A percentile compares a stretch with the other conserved stretches of the same genome.
These are phyloP conservation scores for Triops cancriformis DNA, from an alignment of 1,140 invertebrate species.

Conservation along the genomic window DNA sequence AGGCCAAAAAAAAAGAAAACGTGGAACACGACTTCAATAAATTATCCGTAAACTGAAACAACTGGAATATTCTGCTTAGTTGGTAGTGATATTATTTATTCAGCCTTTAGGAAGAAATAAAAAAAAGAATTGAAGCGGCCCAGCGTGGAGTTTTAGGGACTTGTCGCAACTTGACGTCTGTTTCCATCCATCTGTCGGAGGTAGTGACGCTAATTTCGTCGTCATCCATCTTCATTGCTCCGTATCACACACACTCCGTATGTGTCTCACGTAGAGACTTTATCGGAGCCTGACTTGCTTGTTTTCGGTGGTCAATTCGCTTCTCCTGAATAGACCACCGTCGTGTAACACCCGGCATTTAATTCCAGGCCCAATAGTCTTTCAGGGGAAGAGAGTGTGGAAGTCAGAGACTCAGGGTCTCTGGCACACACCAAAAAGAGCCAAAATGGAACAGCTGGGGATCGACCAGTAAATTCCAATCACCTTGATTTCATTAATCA, in stretches of 20 bases:
- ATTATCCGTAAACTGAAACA: too few relatives aligned
- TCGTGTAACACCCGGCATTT: too few relatives aligned
- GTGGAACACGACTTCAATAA: not conserved
- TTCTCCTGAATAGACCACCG: not conserved
- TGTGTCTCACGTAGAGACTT: not conserved
- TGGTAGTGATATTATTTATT: too few relatives aligned
- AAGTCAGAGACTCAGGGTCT: not conserved
- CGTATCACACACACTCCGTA: not conserved
- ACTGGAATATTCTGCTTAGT: too few relatives aligned
- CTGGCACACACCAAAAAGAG: not conserved
- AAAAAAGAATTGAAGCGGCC: not conserved
- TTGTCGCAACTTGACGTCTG: not conserved
- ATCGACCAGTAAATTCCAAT: not conserved
- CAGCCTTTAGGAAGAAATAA: too few relatives aligned
- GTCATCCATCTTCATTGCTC: not conserved
- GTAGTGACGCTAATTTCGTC: not conserved
- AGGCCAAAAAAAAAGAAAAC: not conserved
- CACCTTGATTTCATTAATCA: conserved; percentile 6
- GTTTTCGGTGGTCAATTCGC: not conserved
- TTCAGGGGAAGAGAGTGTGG: too few relatives aligned
- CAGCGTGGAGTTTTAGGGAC: not conserved
- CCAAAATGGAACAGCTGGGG: not conserved
- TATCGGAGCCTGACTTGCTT: not conserved
- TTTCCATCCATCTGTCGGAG: not conserved
- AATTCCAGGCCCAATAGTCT: too few relatives aligned